Evolutionary conservation across 2,888 invertebrate species (phyloP).

Genomic region (Athetis lepigone): DNA sequence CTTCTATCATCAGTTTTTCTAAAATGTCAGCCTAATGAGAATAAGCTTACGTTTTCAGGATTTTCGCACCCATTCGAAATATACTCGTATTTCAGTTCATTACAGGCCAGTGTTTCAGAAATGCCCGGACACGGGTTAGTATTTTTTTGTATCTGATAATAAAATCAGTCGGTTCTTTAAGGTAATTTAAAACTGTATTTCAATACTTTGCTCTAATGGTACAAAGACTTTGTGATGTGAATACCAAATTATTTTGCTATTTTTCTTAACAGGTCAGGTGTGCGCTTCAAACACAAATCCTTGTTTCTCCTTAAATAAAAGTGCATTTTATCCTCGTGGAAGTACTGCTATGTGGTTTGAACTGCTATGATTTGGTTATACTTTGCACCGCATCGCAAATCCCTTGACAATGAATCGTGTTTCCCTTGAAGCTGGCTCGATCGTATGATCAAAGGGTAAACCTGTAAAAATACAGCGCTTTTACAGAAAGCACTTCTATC

Average conservation of each 20-base stretch:
- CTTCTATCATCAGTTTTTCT: slow-evolving; percentile 24
- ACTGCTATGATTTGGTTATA: slow-evolving; percentile 58
- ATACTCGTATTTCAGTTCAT: neutral
- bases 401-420: slow-evolving; percentile 60
- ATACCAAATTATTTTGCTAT: slow-evolving; percentile 15
- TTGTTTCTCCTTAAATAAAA: slow-evolving; percentile 30
- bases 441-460: slow-evolving; percentile 57
- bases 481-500: slow-evolving; percentile 18
- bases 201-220: slow-evolving; percentile 5
- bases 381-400: slow-evolving; percentile 59
- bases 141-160: neutral
- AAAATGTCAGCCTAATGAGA: slow-evolving; percentile 11
- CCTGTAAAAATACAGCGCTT: slow-evolving; percentile 42
- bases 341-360: slow-evolving; percentile 54
- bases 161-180: neutral
- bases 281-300: slow-evolving; percentile 16
- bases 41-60: slow-evolving; percentile 2
- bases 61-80: neutral
- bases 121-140: neutral
- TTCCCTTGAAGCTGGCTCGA: slow-evolving; percentile 52
- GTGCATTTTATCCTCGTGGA: slow-evolving; percentile 52
- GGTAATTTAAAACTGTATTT: neutral
- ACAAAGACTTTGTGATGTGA: slow-evolving; percentile 27
- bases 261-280: neutral
- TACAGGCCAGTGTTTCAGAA: slow-evolving; percentile 7